Percentiles rank a stretch among this genome's conserved stretches.
These are phyloP conservation scores for Celastrina argiolus DNA, from an alignment of 2,888 invertebrate genomes.

Conservation along the genomic window DNA sequence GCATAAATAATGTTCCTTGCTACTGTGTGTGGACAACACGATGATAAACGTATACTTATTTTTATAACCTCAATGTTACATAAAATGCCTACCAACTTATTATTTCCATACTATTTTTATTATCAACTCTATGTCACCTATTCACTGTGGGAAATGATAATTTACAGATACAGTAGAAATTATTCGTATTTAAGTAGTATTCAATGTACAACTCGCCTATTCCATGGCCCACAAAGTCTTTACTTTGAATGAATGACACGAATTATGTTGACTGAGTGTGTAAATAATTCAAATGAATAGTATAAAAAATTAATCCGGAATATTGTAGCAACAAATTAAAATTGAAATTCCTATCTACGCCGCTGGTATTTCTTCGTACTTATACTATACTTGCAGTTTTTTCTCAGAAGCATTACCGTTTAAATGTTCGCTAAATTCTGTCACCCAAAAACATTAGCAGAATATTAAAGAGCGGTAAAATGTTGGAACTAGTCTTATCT, in stretches of 20 bases:
- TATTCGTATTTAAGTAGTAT: neutral
- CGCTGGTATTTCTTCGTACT: neutral
- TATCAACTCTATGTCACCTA: too few relatives aligned
- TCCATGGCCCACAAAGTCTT: conserved; percentile 33
- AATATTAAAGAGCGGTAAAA: conserved; percentile 18
- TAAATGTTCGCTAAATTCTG: neutral
- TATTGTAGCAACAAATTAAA: neutral
- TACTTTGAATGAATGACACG: conserved; percentile 37
- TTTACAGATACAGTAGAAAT: neutral
- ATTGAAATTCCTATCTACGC: neutral
- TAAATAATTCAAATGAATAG: conserved; percentile 5
- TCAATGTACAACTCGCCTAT: conserved; percentile 23
- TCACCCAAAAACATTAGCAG: conserved; percentile 17
- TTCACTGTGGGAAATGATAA: neutral
- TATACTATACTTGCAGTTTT: neutral
- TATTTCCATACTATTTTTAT: too few relatives aligned
- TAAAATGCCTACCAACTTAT: too few relatives aligned
- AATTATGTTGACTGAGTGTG: conserved; percentile 27
- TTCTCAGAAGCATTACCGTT: neutral
- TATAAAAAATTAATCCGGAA: neutral
- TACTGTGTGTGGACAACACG: too few relatives aligned
- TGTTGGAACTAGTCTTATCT: conserved; percentile 18
- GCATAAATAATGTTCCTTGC: too few relatives aligned
- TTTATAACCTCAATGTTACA: too few relatives aligned
- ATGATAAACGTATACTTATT: too few relatives aligned